Conservation (phyloP, 1,140 invertebrate genomes). For the Fopius arisanus region DNA sequence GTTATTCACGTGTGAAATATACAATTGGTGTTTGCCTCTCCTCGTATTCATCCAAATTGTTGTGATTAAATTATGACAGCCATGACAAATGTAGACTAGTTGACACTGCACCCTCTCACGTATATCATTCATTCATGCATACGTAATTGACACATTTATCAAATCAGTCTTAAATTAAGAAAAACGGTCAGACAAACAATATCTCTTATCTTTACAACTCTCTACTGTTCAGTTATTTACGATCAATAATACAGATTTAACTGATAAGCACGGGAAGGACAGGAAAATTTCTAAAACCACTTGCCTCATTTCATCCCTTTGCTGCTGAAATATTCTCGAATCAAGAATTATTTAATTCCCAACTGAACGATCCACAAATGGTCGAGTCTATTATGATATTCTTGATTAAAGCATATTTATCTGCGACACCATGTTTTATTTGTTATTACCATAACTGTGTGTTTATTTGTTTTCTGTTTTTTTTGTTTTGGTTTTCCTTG, state of each 20-base stretch:
- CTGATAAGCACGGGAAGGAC: too few relatives aligned
- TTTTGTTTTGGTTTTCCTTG: slow-evolving; percentile 55
- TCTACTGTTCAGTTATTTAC: too few relatives aligned
- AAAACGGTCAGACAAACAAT: too few relatives aligned
- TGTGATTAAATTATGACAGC: background rate
- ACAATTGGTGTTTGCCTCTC: background rate
- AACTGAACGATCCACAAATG: too few relatives aligned
- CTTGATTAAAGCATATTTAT: too few relatives aligned
- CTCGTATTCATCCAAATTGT: background rate
- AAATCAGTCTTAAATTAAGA: background rate
- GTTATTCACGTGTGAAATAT: background rate
- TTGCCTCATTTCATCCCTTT: too few relatives aligned
- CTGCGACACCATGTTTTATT: background rate
- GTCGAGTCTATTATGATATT: too few relatives aligned
- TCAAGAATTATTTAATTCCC: too few relatives aligned
- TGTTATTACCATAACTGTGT: background rate
- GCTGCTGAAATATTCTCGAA: too few relatives aligned
- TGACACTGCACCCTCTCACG: background rate
- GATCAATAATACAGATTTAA: too few relatives aligned
- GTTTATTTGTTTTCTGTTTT: slow-evolving; percentile 23
- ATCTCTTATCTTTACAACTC: too few relatives aligned
- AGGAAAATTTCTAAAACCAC: too few relatives aligned
- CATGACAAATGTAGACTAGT: background rate
- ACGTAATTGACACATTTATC: background rate
- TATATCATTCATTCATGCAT: background rate